Evolutionary conservation across 2,888 invertebrate species (phyloP), one percentile per base, ranked within the genome.

Genomic region (Brachyopa scutellaris): DNA sequence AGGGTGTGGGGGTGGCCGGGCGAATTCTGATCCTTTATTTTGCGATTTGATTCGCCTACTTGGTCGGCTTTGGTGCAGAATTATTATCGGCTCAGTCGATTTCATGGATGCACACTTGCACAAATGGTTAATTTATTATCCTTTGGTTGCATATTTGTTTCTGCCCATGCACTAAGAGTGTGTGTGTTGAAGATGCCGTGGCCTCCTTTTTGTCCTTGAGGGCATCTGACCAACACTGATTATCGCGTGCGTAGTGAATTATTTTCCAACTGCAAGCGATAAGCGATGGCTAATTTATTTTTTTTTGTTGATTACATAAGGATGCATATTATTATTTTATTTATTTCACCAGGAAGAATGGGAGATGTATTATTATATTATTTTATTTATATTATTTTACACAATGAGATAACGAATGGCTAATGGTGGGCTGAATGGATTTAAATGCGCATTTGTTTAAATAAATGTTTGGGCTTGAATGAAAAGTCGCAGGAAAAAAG

Each of bases 51-150:
- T 42, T 19, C 29, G 49, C 29, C 19, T 23, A 62, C 26, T 29
- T 26, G 42, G 19, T 11, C 9, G 57, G 64, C n/a, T n/a, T 8
- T 5, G 7, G 15, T 42, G 49, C 38, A 79, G 69, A 72, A 66
- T 66, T 73, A 79, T 79, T 72, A 73, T 79, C 78, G 59, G 72
- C 53, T 53, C 36, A 72, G 47, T 7, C 72, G 72, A 79, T 72
- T 78, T 72, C 59, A 70, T 66, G 64, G 70, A 78, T 79, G 78
- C 78, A 70, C 69, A 55, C 62, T 77, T 77, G 45, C 55, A 49
- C 51, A 76, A 64, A 72, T 78, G 57, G 64, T 64, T 72, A 66
- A 79, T 73, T 79, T 79, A 79, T 79, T 72, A 61, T 59, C 40
- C 59, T 53, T 79, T 19, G 59, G 31, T 53, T 66, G 72, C 64